A percentile compares a stretch with the other conserved stretches of the same genome.
Evolutionary conservation across 1,140 invertebrate species (phyloP).

Genomic region (Platorchestia sp.): DNA sequence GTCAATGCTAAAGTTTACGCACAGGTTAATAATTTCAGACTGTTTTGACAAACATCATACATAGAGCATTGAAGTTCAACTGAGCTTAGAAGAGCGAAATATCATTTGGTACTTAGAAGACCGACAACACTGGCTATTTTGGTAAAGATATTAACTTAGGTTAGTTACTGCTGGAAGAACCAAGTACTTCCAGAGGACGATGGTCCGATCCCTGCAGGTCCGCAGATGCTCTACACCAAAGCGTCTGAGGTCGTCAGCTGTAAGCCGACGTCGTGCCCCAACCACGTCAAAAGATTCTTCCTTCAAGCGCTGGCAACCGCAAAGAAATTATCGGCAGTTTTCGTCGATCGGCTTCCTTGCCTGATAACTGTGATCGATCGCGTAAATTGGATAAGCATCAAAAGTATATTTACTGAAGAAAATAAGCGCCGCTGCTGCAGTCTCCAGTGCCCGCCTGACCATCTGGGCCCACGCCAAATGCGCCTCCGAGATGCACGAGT

Average conservation of each 20-base stretch:
- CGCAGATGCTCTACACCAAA: not conserved
- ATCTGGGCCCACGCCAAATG: not conserved
- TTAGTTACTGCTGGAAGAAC: no score
- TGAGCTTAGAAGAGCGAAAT: not conserved
- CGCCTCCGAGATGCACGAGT: not conserved
- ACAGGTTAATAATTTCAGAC: no score
- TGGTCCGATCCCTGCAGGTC: not conserved
- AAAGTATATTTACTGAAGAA: constrained; percentile 10
- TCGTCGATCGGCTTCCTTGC: not conserved
- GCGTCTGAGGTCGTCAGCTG: not conserved
- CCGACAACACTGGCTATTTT: not conserved
- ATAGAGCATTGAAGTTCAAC: not conserved
- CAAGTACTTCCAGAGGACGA: not conserved
- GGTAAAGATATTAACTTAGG: no score
- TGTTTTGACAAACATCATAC: not conserved
- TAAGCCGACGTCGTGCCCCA: not conserved
- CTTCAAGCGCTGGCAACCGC: not conserved
- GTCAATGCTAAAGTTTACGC: no score
- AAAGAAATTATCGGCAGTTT: constrained; percentile 9
- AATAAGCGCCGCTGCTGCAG: not conserved
- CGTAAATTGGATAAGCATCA: not conserved
- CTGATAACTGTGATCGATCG: not conserved
- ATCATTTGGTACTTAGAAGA: not conserved
- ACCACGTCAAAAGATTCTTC: not conserved
- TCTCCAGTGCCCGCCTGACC: not conserved